Conservation (phyloP, 2,888 invertebrate species). For the Eulithis testata region DNA sequence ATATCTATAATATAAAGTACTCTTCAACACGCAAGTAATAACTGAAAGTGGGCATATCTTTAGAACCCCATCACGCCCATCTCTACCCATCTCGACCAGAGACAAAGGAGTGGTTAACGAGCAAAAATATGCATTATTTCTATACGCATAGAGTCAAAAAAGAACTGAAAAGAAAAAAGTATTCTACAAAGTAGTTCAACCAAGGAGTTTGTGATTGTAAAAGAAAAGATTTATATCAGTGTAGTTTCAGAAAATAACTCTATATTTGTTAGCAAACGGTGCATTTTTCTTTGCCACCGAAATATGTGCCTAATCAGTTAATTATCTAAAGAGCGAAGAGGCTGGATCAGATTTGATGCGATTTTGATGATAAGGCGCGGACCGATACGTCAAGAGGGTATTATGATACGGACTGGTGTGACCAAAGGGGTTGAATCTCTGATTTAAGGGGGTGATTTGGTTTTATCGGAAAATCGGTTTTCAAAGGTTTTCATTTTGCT, state of each 20-base stretch:
- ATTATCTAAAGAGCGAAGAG: slow-evolving; percentile 47
- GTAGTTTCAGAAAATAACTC: background rate
- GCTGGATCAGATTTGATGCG: slow-evolving; percentile 43
- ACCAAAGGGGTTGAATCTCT: slow-evolving; percentile 19
- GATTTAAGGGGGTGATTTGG: slow-evolving; percentile 15
- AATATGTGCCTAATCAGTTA: slow-evolving; percentile 39
- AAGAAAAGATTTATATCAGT: no score
- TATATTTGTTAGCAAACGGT: background rate
- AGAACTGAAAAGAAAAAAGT: background rate
- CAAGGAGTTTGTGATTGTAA: no score
- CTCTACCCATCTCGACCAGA: slow-evolving; percentile 15
- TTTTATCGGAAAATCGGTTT: slow-evolving; percentile 4
- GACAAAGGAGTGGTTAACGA: slow-evolving; percentile 2
- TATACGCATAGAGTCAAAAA: background rate
- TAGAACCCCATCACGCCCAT: slow-evolving; percentile 35
- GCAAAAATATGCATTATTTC: slow-evolving; percentile 13
- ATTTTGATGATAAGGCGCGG: slow-evolving; percentile 41
- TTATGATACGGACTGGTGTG: slow-evolving; percentile 45
- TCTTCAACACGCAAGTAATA: slow-evolving; percentile 28
- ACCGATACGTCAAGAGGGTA: slow-evolving; percentile 32
- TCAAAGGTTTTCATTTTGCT: slow-evolving; percentile 3
- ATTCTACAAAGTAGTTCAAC: no score
- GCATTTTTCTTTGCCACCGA: background rate
- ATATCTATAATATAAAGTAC: background rate
- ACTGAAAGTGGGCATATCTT: slow-evolving; percentile 32